These are phyloP conservation scores for Pheosia tremula DNA, from an alignment of 2,888 invertebrate species.

Conservation along the genomic window DNA sequence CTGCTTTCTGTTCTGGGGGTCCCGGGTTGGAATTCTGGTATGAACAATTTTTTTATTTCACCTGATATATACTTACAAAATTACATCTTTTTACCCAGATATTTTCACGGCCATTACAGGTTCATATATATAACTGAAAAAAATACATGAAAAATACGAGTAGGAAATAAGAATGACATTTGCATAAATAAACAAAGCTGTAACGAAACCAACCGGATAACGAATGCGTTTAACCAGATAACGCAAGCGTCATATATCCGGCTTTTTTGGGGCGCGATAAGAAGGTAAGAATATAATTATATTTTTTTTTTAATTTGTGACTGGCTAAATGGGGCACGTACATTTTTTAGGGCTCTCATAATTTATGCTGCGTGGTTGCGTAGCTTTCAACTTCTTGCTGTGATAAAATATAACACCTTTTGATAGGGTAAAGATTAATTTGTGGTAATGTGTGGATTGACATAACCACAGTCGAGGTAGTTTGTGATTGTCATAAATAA, in stretches of 20 bases:
- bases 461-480: too few relatives aligned
- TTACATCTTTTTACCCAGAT: background rate
- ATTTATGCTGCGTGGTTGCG: background rate
- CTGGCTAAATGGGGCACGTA: background rate
- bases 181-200: conserved; percentile 24
- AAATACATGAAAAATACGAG: conserved; percentile 1
- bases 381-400: background rate
- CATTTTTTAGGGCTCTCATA: background rate
- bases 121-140: background rate
- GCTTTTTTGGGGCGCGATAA: conserved; percentile 24
- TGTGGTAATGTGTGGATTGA: too few relatives aligned
- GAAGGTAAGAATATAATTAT: conserved; percentile 14
- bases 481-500: too few relatives aligned
- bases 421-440: background rate
- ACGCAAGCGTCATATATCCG: conserved; percentile 33
- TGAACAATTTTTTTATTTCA: too few relatives aligned
- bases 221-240: conserved; percentile 30
- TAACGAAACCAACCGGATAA: conserved; percentile 8
- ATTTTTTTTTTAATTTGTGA: background rate
- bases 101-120: background rate
- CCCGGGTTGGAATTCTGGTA: too few relatives aligned
- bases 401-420: background rate
- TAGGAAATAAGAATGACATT: conserved; percentile 13
- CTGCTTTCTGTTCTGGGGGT: too few relatives aligned
- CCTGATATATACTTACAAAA: background rate